Evolutionary conservation across 2,113 vertebrate species (phyloP).

Genomic region (Meriones unguiculatus): DNA sequence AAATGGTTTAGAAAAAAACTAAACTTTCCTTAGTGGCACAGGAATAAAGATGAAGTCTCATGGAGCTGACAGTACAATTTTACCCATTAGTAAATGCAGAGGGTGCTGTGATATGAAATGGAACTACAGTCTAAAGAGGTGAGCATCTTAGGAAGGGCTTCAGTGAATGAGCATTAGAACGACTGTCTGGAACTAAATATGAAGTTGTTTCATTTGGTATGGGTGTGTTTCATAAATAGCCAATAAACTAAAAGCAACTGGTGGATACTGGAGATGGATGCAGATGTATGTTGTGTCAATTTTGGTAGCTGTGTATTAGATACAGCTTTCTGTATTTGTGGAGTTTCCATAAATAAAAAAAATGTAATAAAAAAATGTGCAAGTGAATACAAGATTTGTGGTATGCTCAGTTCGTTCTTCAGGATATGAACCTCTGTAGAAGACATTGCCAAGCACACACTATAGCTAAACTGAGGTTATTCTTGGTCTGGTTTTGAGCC

Average conservation of each 20-base stretch:
- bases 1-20: not conserved
- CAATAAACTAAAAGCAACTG: not conserved
- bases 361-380: not conserved
- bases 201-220: not conserved
- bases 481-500: constrained; percentile 34
- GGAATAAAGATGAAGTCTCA: not conserved
- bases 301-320: not conserved
- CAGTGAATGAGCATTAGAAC: not conserved
- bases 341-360: not conserved
- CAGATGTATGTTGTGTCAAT: not conserved
- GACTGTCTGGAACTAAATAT: not conserved
- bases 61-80: not conserved
- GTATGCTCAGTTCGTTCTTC: not conserved
- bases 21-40: not conserved
- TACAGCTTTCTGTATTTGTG: not conserved
- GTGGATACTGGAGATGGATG: not conserved
- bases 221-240: not conserved
- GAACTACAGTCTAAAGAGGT: not conserved
- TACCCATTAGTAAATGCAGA: not conserved
- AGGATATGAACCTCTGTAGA: not conserved
- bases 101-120: not conserved
- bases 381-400: not conserved
- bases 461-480: not conserved
- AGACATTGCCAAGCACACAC: not conserved
- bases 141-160: not conserved